Conservation (phyloP, 1,140 invertebrate species). For the Drosophila paulistorum region DNA sequence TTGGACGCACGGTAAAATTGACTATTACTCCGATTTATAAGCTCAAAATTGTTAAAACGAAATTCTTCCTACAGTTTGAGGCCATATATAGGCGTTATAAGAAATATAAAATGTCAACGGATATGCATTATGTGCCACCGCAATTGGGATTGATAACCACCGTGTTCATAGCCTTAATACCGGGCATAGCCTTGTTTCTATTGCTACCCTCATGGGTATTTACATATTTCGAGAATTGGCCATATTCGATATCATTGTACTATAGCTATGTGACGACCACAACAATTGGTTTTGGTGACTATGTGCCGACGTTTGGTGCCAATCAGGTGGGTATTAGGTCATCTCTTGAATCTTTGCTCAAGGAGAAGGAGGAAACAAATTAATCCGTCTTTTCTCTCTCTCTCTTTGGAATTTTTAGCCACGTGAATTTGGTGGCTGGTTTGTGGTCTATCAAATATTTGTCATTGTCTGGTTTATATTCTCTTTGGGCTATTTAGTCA, state of each 20-base stretch:
- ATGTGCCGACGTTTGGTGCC: slow-evolving; percentile 87
- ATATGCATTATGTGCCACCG: slow-evolving; percentile 86
- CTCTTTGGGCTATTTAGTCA: slow-evolving; percentile 94
- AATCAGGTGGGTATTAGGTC: slow-evolving; percentile 84
- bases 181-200: slow-evolving; percentile 95
- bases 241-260: slow-evolving; percentile 94
- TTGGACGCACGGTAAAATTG: slow-evolving; percentile 87
- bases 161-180: slow-evolving; percentile 91
- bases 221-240: slow-evolving; percentile 93
- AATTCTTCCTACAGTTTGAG: slow-evolving; percentile 85
- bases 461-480: slow-evolving; percentile 92
- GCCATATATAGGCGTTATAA: slow-evolving; percentile 91
- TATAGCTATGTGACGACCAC: slow-evolving; percentile 96
- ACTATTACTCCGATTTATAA: background rate
- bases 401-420: slow-evolving; percentile 45
- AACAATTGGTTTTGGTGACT: slow-evolving; percentile 97
- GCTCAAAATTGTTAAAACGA: too few relatives aligned
- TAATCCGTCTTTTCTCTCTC: background rate
- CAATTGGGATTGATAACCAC: slow-evolving; percentile 89
- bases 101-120: slow-evolving; percentile 86
- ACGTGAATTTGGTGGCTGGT: slow-evolving; percentile 76
- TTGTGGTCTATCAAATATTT: slow-evolving; percentile 82
- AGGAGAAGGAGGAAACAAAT: background rate
- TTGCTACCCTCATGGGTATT: slow-evolving; percentile 96
- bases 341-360: background rate